A percentile compares a stretch with the other conserved stretches of the same genome.
Conservation (phyloP, 1,140 invertebrate genomes). For the Protaetia brevitarsis region DNA sequence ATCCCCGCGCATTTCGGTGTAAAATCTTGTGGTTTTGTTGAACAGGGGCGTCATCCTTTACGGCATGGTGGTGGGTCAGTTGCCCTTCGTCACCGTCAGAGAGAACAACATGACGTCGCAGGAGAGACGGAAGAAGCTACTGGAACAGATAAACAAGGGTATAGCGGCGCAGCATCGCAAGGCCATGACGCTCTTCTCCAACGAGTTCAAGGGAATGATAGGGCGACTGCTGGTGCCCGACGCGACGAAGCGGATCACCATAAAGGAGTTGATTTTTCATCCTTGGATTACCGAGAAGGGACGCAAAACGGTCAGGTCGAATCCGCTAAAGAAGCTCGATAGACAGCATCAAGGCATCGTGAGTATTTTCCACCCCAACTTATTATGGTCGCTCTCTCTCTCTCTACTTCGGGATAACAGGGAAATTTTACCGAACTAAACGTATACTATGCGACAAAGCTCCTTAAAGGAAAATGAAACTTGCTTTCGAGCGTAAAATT, state of each 20-base stretch:
- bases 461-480: constrained; percentile 27
- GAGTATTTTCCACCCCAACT: neutral
- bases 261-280: constrained; percentile 40
- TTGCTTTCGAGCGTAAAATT: neutral
- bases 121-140: constrained; percentile 57
- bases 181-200: constrained; percentile 47
- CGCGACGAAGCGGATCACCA: constrained; percentile 39
- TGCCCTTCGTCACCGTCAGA: constrained; percentile 59
- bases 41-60: constrained; percentile 66
- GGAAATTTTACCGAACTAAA: neutral
- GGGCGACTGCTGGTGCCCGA: constrained; percentile 39
- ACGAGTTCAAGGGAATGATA: constrained; percentile 42
- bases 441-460: neutral
- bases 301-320: constrained; percentile 36
- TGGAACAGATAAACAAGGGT: constrained; percentile 62
- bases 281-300: constrained; percentile 47
- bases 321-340: constrained; percentile 39
- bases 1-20: neutral
- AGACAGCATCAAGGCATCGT: constrained; percentile 28
- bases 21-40: constrained; percentile 29
- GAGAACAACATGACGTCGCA: constrained; percentile 52
- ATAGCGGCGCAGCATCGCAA: constrained; percentile 52
- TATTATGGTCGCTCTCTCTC: neutral
- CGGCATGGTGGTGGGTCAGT: constrained; percentile 63
- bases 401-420: neutral